Evolutionary conservation across 2,888 invertebrate species (phyloP).

Genomic region (Andrena flavipes): DNA sequence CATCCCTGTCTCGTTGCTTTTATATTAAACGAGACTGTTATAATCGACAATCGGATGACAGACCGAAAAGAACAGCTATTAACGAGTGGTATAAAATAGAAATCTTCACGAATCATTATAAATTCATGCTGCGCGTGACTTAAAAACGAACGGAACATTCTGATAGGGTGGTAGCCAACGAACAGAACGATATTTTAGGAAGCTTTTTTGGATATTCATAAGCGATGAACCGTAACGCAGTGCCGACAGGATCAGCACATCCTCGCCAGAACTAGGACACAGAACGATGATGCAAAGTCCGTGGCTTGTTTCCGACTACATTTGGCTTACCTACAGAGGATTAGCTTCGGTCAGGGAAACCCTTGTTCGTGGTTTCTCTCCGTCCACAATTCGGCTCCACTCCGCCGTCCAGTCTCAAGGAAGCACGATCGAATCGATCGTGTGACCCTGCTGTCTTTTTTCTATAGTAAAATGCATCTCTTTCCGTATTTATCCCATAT

Average conservation of each 20-base stretch:
- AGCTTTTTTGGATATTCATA: slow-evolving; percentile 16
- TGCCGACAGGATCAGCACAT: slow-evolving; percentile 49
- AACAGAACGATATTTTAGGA: neutral
- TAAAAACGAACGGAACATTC: neutral
- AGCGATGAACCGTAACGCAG: slow-evolving; percentile 25
- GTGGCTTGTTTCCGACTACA: slow-evolving; percentile 68
- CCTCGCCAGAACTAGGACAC: slow-evolving; percentile 49
- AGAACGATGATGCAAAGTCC: slow-evolving; percentile 61
- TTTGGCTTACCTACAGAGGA: slow-evolving; percentile 65
- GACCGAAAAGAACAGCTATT: too few relatives aligned
- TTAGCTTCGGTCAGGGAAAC: slow-evolving; percentile 66
- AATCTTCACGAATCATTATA: neutral
- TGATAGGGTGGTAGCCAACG: neutral
- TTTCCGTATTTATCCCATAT: neutral
- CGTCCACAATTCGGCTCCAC: slow-evolving; percentile 54
- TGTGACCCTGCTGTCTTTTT: neutral
- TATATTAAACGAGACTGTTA: too few relatives aligned
- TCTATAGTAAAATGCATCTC: neutral
- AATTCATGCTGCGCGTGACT: neutral
- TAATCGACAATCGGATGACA: too few relatives aligned
- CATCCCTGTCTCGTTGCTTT: too few relatives aligned
- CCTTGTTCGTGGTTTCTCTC: slow-evolving; percentile 66
- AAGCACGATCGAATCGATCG: slow-evolving; percentile 47
- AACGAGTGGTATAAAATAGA: neutral
- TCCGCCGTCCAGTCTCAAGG: slow-evolving; percentile 30